Percentiles rank a stretch among this genome's conserved stretches.
Evolutionary conservation across 1,140 invertebrate genomes (phyloP).

Genomic region (Drosophila hydei): DNA sequence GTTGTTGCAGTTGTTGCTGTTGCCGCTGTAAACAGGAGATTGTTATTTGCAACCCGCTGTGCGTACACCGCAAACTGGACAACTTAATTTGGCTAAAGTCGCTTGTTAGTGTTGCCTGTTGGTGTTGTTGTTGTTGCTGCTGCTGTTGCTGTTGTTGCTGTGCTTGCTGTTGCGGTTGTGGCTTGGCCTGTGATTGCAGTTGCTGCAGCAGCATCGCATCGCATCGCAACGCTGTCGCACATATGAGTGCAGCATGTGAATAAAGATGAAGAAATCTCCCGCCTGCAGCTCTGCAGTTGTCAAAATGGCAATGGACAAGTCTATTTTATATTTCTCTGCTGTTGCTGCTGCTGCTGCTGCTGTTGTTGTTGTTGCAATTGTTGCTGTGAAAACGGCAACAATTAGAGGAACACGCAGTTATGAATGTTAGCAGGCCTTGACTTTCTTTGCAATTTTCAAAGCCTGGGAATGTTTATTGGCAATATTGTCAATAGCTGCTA

Average conservation of each 20-base stretch:
- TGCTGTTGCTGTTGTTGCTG: slow-evolving; percentile 35
- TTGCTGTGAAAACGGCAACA: slow-evolving; percentile 51
- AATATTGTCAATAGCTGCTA: slow-evolving; percentile 10
- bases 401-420: slow-evolving; percentile 65
- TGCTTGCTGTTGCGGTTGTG: slow-evolving; percentile 47
- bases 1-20: slow-evolving; percentile 37
- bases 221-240: slow-evolving; percentile 56
- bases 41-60: slow-evolving; percentile 80
- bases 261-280: slow-evolving; percentile 66
- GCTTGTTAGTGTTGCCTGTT: slow-evolving; percentile 72
- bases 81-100: slow-evolving; percentile 81
- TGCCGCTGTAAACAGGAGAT: slow-evolving; percentile 77
- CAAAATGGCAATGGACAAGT: slow-evolving; percentile 60
- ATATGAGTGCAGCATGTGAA: slow-evolving; percentile 59
- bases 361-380: slow-evolving; percentile 8
- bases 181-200: slow-evolving; percentile 37
- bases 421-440: slow-evolving; percentile 14
- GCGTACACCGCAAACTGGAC: slow-evolving; percentile 80
- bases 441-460: slow-evolving; percentile 3
- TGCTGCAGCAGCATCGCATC: slow-evolving; percentile 39
- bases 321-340: slow-evolving; percentile 38
- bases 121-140: slow-evolving; percentile 34
- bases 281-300: slow-evolving; percentile 30
- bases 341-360: slow-evolving; percentile 8
- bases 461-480: slow-evolving; percentile 11